These are phyloP conservation scores for Heliconius cydno DNA, from an alignment of 2,888 invertebrate species.

Conservation along the genomic window DNA sequence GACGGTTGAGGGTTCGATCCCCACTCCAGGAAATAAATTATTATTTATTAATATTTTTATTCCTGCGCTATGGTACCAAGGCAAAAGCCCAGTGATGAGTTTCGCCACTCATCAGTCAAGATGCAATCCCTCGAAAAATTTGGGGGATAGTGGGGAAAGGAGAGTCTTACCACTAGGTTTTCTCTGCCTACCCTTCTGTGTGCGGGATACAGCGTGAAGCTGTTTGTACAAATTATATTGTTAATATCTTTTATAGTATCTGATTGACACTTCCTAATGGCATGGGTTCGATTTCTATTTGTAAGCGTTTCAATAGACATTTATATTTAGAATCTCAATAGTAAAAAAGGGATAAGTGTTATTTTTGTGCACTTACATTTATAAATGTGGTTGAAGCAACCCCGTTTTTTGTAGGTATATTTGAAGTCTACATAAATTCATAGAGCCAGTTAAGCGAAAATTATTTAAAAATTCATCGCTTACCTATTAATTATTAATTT, in stretches of 20 bases:
- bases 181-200: neutral
- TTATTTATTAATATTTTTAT: neutral
- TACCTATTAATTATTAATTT: no score
- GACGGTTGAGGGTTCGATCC: neutral
- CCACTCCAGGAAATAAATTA: neutral
- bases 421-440: no score
- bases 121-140: neutral
- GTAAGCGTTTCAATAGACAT: neutral
- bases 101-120: neutral
- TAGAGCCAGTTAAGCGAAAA: no score
- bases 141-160: no score
- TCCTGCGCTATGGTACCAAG: neutral
- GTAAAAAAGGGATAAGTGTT: neutral
- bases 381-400: no score
- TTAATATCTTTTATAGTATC: neutral
- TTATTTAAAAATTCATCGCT: no score
- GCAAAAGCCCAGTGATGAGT: no score
- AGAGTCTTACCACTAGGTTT: neutral
- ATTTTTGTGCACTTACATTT: no score
- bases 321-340: neutral
- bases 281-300: neutral
- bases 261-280: neutral
- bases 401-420: no score
- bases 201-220: neutral
- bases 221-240: neutral